Evolutionary conservation across 37 sponge, comb jelly and placozoan species (phyloP).

Genomic region (Hormiphora californensis): DNA sequence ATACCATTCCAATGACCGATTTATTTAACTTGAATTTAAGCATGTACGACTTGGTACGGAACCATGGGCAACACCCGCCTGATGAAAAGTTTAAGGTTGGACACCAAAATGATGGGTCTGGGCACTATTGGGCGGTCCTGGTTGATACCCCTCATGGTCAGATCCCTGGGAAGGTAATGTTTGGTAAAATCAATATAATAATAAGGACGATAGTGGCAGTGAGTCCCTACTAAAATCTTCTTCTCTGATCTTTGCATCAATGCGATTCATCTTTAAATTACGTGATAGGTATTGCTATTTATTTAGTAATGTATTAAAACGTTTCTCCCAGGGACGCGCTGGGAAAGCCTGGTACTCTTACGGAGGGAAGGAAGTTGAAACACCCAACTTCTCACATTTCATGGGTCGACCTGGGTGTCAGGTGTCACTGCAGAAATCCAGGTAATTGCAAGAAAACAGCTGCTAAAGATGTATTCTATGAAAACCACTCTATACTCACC

Average conservation of each 20-base stretch:
- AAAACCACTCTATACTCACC: no score
- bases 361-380: conserved; percentile 16
- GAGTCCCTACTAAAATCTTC: no score
- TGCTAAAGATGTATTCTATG: no score
- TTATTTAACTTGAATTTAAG: no score
- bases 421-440: background rate
- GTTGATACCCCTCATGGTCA: conserved; percentile 13
- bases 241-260: no score
- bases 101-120: conserved; percentile 30
- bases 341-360: conserved; percentile 15
- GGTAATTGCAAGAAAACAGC: background rate
- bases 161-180: conserved; percentile 26
- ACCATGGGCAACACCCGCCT: conserved; percentile 19
- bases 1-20: no score
- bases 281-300: no score
- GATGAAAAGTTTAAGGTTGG: conserved; percentile 6
- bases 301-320: no score
- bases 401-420: background rate
- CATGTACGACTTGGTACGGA: background rate
- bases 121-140: background rate
- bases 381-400: background rate
- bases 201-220: no score
- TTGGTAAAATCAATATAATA: background rate
- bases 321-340: background rate
- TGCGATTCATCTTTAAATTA: no score